Evolutionary conservation across 2,113 vertebrate genomes (phyloP).

Genomic region (Hippoglossus stenolepis): DNA sequence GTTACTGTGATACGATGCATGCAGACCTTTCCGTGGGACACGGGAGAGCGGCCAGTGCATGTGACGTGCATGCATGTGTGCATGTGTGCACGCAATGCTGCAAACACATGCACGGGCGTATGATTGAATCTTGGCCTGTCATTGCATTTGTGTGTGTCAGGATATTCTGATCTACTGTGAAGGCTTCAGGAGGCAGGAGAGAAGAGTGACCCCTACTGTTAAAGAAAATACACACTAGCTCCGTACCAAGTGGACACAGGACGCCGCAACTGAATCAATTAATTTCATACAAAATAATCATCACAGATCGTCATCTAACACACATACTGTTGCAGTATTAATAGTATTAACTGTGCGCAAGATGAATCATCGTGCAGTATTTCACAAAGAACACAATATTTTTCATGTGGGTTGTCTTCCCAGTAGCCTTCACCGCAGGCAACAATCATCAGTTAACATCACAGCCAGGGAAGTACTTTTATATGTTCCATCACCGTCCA

Average conservation of each 20-base stretch:
- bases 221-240: slow-evolving; percentile 47
- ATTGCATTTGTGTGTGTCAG: slow-evolving; percentile 18
- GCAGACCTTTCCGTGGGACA: slow-evolving; percentile 36
- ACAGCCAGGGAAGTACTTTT: slow-evolving; percentile 66
- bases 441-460: slow-evolving; percentile 66
- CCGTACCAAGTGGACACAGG: background rate
- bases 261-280: background rate
- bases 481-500: slow-evolving; percentile 65
- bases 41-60: slow-evolving; percentile 14
- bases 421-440: slow-evolving; percentile 39
- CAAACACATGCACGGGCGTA: background rate
- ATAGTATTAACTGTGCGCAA: background rate
- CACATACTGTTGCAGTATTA: background rate
- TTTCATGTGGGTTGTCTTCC: slow-evolving; percentile 47
- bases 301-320: slow-evolving; percentile 10
- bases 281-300: slow-evolving; percentile 12
- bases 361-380: background rate
- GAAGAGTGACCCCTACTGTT: slow-evolving; percentile 85
- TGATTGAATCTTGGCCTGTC: background rate
- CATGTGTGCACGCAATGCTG: background rate
- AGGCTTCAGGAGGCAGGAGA: slow-evolving; percentile 62
- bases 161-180: slow-evolving; percentile 23
- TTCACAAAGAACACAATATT: slow-evolving; percentile 28
- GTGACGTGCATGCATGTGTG: background rate
- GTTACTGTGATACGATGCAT: slow-evolving; percentile 53